Evolutionary conservation across 2,888 invertebrate genomes (phyloP), one percentile per base, ranked within the genome.

Genomic region (Mylabris sibirica): DNA sequence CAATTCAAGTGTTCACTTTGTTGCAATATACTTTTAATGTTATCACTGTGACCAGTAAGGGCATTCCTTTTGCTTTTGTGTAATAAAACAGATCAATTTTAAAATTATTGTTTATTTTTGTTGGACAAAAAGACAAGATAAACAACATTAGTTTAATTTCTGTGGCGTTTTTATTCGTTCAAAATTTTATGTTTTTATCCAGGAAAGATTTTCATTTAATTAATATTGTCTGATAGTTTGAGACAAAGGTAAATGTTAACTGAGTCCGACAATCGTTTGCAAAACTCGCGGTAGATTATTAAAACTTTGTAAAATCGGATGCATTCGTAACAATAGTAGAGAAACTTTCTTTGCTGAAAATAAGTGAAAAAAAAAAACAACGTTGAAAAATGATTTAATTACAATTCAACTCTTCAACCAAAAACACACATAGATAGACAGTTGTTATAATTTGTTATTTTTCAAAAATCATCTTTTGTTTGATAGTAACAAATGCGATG

Each of bases 221-320:
- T 24, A 57, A 12, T 57, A 12, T 24, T 57, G 24, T 24, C 12
- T 17, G 6, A 20, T 3, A 49, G 49, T 49, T 49, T 1, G 9
- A 20, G 22, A 57, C 57, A 57, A 57, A 57, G 57, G 57, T 57
- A 57, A 57, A 24, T 49, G 53, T 67, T 67, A 20, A 49, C 20
- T 49, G 49, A 49, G 14, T 57, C 57, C 0, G 24, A 24, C 57
- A 14, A 57, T 57, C 20, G 20, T 49, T 49, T n/a, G 8, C n/a
- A 1, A 9, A 49, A 20, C 20, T 24, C 57, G 11, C 12, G 24
- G 8, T 3, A 4, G 24, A 24, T 57, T 22, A 57, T 57, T 22
- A 57, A 24, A 24, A 57, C 57, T 57, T 57, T 57, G 2, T 4
- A 3, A 6, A 35, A 35, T 41, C 41, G 4, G n/a, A 17, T 57